Percentiles rank a stretch among this genome's conserved stretches.
Conservation (phyloP, 2,888 invertebrate species). For the Lepidocyrtinus sp. region DNA sequence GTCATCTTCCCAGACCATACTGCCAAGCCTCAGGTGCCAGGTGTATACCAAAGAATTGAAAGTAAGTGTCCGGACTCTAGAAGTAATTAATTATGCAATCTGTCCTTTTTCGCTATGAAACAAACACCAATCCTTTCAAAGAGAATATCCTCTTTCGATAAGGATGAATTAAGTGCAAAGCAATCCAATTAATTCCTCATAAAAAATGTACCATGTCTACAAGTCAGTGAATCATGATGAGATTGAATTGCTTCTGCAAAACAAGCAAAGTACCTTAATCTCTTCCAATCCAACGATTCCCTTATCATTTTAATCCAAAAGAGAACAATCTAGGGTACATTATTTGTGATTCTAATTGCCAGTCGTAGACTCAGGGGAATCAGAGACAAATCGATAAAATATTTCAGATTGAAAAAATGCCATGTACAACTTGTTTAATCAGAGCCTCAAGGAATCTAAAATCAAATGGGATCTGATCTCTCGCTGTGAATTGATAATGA, state of each 20-base stretch:
- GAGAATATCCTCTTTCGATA: too few species aligned
- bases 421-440: background rate
- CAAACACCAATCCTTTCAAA: too few species aligned
- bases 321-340: background rate
- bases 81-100: background rate
- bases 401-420: too few species aligned
- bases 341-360: background rate
- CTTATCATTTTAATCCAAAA: too few species aligned
- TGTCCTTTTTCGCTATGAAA: background rate
- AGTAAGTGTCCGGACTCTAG: conserved; percentile 56
- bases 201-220: background rate
- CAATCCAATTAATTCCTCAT: background rate
- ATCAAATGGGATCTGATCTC: too few species aligned
- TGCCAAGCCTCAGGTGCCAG: conserved; percentile 53
- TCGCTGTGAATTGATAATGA: conserved; percentile 17
- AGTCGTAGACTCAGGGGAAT: background rate
- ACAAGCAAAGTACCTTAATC: too few species aligned
- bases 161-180: too few species aligned
- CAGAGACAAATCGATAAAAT: background rate
- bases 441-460: too few species aligned
- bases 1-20: conserved; percentile 49
- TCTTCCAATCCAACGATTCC: too few species aligned
- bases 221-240: background rate
- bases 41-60: conserved; percentile 56
- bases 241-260: too few species aligned